Evolutionary conservation across 2,888 invertebrate genomes (phyloP).

Genomic region (Oligia fasciuncula): DNA sequence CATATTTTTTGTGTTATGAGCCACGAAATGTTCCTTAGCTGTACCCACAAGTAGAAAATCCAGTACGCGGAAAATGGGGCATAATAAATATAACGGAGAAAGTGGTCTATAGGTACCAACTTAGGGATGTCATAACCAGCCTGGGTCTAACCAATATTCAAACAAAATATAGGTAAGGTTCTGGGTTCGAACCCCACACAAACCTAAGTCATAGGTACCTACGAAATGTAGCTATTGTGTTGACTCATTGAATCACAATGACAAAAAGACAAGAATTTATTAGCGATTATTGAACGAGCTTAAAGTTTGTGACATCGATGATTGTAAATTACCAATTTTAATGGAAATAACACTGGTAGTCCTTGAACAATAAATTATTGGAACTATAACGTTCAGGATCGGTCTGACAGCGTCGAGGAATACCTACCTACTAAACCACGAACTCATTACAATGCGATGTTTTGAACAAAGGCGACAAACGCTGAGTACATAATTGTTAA

Average conservation of each 20-base stretch:
- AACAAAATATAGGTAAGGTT: conserved; percentile 14
- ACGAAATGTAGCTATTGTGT: background rate
- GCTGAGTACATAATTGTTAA: conserved; percentile 51
- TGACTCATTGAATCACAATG: conserved; percentile 7
- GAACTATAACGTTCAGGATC: conserved; percentile 48
- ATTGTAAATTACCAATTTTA: conserved; percentile 48
- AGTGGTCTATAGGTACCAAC: conserved; percentile 19
- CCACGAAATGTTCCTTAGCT: conserved; percentile 16
- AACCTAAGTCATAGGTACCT: background rate
- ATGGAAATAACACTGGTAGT: conserved; percentile 38
- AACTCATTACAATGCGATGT: conserved; percentile 62
- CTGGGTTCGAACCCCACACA: background rate
- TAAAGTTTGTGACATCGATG: conserved; percentile 36
- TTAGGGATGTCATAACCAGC: conserved; percentile 20
- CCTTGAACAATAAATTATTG: conserved; percentile 61
- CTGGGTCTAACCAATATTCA: background rate
- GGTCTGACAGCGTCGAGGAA: conserved; percentile 40
- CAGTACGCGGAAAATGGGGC: conserved; percentile 10
- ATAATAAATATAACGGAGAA: conserved; percentile 20
- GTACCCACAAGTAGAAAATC: conserved; percentile 16
- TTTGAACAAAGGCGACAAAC: conserved; percentile 54
- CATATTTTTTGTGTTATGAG: conserved; percentile 4
- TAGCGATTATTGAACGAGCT: background rate
- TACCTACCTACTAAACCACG: conserved; percentile 48
- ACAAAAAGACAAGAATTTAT: conserved; percentile 9